These are phyloP conservation scores for Orchesella cincta DNA, from an alignment of 1,140 invertebrate species.

Conservation along the genomic window DNA sequence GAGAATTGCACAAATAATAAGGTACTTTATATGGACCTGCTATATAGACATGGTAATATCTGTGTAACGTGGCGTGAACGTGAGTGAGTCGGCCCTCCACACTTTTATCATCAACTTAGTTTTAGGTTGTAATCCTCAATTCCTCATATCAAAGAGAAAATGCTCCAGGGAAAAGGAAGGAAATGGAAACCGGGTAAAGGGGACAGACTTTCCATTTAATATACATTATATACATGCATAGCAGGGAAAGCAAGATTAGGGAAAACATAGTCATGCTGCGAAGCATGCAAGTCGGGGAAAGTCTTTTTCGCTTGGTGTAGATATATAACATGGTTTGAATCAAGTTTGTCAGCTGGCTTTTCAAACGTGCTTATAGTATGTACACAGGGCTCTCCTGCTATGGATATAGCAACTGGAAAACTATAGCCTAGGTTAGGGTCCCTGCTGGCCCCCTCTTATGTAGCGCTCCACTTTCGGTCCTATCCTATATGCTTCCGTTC, in stretches of 20 bases:
- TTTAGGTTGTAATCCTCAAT: not conserved
- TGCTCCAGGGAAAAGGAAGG: not conserved
- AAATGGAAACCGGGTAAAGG: slow-evolving; percentile 8
- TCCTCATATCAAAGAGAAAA: not conserved
- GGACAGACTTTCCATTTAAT: slow-evolving; percentile 14
- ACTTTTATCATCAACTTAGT: too few relatives aligned
- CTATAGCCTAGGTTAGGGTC: not conserved
- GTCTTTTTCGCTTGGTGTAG: too few relatives aligned
- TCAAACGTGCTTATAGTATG: not conserved
- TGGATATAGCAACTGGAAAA: not conserved
- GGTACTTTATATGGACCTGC: too few relatives aligned
- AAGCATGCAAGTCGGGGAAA: too few relatives aligned
- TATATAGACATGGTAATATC: not conserved
- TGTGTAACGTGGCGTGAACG: not conserved
- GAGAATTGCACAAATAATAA: too few relatives aligned
- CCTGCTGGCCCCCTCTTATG: too few relatives aligned
- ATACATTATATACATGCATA: not conserved
- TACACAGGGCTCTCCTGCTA: not conserved
- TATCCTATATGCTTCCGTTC: not conserved
- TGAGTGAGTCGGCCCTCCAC: not conserved
- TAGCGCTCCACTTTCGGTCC: not conserved
- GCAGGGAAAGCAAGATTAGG: too few relatives aligned
- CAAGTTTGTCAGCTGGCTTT: not conserved
- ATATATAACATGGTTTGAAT: too few relatives aligned
- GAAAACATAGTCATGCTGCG: too few relatives aligned